phyloP scores from a whole-genome alignment of 2,113 vertebrate species.

The Poecilia latipinna region DNA sequence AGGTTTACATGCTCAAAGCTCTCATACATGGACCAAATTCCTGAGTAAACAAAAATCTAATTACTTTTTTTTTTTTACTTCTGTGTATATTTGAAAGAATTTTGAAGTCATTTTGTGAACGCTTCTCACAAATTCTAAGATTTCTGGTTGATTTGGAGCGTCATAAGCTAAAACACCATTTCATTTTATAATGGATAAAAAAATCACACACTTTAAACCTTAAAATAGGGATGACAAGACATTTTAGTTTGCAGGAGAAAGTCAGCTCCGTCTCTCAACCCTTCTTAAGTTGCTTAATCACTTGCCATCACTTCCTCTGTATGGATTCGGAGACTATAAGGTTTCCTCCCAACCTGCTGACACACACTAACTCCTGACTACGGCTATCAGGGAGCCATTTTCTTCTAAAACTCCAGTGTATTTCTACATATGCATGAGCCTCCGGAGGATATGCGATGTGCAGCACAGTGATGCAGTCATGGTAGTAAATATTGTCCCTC shows the following conservation, averaged over 20 bases:
- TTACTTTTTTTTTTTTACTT: too few relatives aligned
- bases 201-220: too few relatives aligned
- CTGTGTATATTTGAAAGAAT: too few relatives aligned
- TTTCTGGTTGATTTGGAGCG: too few relatives aligned
- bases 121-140: too few relatives aligned
- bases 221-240: not conserved
- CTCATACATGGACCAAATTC: too few relatives aligned
- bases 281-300: not conserved
- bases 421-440: constrained; percentile 18
- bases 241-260: not conserved
- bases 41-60: too few relatives aligned
- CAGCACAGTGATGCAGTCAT: constrained; percentile 19
- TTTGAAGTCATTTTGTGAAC: too few relatives aligned
- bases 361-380: not conserved
- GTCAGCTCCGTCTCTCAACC: too few relatives aligned
- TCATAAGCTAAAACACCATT: too few relatives aligned
- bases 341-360: constrained; percentile 1
- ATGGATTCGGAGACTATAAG: not conserved
- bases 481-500: constrained; percentile 9
- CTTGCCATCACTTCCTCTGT: not conserved
- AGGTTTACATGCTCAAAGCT: too few relatives aligned
- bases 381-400: not conserved
- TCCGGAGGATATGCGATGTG: constrained; percentile 7
- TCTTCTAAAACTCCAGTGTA: not conserved
- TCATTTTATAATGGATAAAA: too few relatives aligned